These are phyloP conservation scores for Pseudomyrmex flavicornis DNA, from an alignment of 1,140 invertebrate species.

Conservation along the genomic window DNA sequence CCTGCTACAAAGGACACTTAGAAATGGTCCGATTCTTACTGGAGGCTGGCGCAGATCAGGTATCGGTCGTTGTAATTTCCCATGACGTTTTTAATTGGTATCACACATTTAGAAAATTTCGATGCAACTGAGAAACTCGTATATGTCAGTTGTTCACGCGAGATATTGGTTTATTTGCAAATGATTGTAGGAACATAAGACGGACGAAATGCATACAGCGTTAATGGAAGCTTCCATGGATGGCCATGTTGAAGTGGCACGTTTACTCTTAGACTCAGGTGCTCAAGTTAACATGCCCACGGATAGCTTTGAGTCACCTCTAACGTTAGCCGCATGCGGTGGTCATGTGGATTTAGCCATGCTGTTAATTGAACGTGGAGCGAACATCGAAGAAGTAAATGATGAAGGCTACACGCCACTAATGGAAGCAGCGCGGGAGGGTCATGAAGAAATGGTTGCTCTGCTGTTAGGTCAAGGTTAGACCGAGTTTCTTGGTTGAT, in stretches of 20 bases:
- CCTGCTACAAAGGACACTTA: conserved; percentile 98
- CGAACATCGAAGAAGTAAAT: conserved; percentile 99
- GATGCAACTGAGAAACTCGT: background rate
- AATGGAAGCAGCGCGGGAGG: conserved; percentile 99
- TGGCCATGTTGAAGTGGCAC: conserved; percentile 98
- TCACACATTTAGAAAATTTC: background rate
- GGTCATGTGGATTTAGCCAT: conserved; percentile 98
- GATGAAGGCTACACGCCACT: conserved; percentile 99
- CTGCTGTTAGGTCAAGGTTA: conserved; percentile 94
- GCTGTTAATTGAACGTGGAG: conserved; percentile 97
- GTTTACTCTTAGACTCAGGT: conserved; percentile 97
- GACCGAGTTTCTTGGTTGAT: too few relatives aligned
- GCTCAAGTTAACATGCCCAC: conserved; percentile 99
- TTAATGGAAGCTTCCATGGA: conserved; percentile 99
- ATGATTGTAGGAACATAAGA: conserved; percentile 93
- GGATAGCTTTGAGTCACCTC: conserved; percentile 99
- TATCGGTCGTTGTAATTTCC: conserved; percentile 64
- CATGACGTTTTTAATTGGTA: background rate
- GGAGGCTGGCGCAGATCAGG: conserved; percentile 96
- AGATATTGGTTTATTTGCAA: background rate
- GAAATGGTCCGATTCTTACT: conserved; percentile 99
- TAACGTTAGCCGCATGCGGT: conserved; percentile 98
- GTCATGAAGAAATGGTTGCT: conserved; percentile 99
- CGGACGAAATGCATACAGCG: conserved; percentile 99
- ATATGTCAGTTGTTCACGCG: background rate